Conservation (phyloP, 2,797 vertebrate genomes). For the Pangasius krempfi region DNA sequence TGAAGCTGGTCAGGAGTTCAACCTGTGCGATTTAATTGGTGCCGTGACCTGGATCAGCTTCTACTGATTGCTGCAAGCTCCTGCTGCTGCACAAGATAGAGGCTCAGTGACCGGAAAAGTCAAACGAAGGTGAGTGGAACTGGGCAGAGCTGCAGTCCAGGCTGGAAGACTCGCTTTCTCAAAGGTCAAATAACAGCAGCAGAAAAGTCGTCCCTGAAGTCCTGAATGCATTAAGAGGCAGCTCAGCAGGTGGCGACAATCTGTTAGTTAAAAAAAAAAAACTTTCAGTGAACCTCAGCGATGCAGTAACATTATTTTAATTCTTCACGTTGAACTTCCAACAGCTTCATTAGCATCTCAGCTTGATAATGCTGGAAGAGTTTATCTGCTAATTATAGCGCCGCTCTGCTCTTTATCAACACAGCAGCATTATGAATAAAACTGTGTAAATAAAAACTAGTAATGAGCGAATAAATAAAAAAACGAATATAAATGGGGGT, state of each 20-base stretch:
- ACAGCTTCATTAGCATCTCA: background rate
- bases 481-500: too few species aligned
- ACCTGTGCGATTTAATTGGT: background rate
- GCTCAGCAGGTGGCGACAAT: background rate
- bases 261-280: background rate
- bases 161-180: background rate
- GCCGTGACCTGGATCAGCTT: conserved; percentile 24
- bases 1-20: background rate
- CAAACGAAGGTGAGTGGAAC: background rate
- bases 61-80: background rate
- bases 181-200: background rate
- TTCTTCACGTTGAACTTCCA: background rate
- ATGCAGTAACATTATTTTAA: background rate
- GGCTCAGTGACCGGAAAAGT: background rate
- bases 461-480: background rate
- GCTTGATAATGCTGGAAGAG: background rate
- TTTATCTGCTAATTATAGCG: background rate
- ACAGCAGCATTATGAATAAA: background rate
- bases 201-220: background rate
- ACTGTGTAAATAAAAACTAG: background rate
- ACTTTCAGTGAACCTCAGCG: conserved; percentile 34
- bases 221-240: background rate
- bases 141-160: background rate
- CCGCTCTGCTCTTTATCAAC: background rate
- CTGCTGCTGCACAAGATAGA: background rate